These are phyloP conservation scores for Psittacara wagleri DNA, from an alignment of 2,113 vertebrate species.

Conservation along the genomic window DNA sequence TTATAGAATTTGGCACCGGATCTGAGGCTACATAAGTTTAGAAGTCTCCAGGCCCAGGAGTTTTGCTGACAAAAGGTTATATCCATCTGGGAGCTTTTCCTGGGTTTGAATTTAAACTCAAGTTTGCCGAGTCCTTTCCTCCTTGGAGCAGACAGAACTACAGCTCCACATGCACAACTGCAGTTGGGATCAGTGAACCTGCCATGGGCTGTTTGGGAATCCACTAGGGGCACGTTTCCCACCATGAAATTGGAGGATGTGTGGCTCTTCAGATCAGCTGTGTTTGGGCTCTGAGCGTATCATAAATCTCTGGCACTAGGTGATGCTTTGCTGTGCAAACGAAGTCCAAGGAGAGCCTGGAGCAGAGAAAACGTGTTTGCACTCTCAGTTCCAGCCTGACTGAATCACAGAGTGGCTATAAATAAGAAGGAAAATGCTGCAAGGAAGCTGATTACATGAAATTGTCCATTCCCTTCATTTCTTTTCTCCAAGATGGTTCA, in stretches of 20 bases:
- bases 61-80: neutral
- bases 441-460: constrained; percentile 46
- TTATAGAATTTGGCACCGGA: neutral
- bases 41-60: neutral
- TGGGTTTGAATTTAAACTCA: neutral
- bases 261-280: constrained; percentile 16
- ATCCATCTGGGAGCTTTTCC: neutral
- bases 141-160: neutral
- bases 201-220: neutral
- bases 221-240: neutral
- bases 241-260: neutral
- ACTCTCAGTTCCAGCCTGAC: constrained; percentile 39
- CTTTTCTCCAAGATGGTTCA: constrained; percentile 23
- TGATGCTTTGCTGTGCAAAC: constrained; percentile 46
- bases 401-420: constrained; percentile 37
- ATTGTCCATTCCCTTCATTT: constrained; percentile 31
- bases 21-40: neutral
- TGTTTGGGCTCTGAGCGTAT: neutral
- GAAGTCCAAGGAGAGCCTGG: constrained; percentile 46
- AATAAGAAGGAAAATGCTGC: constrained; percentile 54
- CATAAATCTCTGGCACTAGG: constrained; percentile 38
- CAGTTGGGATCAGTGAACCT: neutral
- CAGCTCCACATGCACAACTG: neutral
- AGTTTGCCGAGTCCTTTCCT: neutral
- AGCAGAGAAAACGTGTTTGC: constrained; percentile 35